Evolutionary conservation across 2,888 invertebrate genomes (phyloP).

Genomic region (Antitype chi): DNA sequence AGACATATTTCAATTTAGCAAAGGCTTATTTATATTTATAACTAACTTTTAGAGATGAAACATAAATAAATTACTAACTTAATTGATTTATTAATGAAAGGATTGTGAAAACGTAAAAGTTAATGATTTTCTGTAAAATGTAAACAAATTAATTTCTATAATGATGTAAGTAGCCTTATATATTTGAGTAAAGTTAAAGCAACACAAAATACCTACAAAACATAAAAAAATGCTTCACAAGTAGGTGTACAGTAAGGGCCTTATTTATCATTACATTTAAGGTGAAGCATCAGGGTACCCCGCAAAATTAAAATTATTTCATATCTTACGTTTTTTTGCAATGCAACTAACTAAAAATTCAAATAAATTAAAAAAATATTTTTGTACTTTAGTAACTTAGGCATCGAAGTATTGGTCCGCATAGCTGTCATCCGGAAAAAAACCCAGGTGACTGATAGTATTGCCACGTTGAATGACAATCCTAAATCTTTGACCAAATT

Average conservation of each 20-base stretch:
- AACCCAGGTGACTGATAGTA: no score
- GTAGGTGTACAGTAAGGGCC: neutral
- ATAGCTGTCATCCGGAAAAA: no score
- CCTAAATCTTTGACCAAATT: no score
- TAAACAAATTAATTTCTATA: neutral
- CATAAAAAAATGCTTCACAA: neutral
- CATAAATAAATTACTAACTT: slow-evolving; percentile 43
- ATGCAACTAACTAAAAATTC: no score
- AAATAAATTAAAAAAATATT: no score
- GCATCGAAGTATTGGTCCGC: no score
- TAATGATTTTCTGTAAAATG: slow-evolving; percentile 9
- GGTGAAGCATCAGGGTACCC: neutral
- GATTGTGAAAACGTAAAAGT: slow-evolving; percentile 10
- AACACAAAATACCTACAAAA: neutral
- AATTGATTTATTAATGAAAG: slow-evolving; percentile 47
- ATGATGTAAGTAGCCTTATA: neutral
- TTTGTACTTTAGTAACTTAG: no score
- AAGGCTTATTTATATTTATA: slow-evolving; percentile 37
- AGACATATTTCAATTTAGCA: slow-evolving; percentile 33
- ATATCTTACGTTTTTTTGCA: no score
- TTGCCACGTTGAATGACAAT: no score
- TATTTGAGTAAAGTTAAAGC: neutral
- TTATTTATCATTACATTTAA: neutral
- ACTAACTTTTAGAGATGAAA: slow-evolving; percentile 34
- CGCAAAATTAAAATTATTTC: no score